Conservation (phyloP, 1,140 invertebrate genomes). For the Bradynema listronoti region DNA sequence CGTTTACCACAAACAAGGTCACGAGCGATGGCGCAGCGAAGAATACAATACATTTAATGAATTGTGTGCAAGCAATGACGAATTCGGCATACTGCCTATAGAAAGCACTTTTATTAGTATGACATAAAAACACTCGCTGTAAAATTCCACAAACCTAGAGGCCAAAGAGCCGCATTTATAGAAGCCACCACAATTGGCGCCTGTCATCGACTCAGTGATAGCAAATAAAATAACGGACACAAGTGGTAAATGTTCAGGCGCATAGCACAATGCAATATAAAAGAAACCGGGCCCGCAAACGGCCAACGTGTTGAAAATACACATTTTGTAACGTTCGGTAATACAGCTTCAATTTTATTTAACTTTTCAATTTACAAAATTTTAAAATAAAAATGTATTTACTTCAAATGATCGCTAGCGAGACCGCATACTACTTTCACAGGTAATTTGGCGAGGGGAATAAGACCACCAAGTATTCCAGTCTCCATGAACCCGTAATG, state of each 20-base stretch:
- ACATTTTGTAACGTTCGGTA: constrained; percentile 30
- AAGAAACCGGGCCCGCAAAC: not conserved
- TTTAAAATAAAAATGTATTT: not conserved
- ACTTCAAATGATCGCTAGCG: constrained; percentile 21
- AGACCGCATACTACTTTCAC: constrained; percentile 8
- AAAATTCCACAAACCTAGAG: no score
- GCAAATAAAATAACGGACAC: constrained; percentile 28
- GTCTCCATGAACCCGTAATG: constrained; percentile 7
- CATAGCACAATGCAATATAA: not conserved
- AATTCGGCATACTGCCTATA: constrained; percentile 21
- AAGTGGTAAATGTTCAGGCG: constrained; percentile 20
- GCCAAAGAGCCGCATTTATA: constrained; percentile 42
- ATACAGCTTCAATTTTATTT: constrained; percentile 23
- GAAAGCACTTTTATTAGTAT: not conserved
- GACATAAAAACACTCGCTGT: no score
- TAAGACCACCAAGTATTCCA: constrained; percentile 1
- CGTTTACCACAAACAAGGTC: constrained; percentile 17
- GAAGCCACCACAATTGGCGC: constrained; percentile 37
- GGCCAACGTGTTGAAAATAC: constrained; percentile 1
- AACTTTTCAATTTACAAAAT: not conserved
- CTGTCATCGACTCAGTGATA: constrained; percentile 26
- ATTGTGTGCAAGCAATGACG: constrained; percentile 23
- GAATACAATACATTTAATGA: constrained; percentile 18
- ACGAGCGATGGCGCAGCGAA: constrained; percentile 22
- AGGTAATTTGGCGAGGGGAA: not conserved